Base-by-base conservation (phyloP, 2,888 invertebrate species). In the Chymomyza amoena region DNA sequence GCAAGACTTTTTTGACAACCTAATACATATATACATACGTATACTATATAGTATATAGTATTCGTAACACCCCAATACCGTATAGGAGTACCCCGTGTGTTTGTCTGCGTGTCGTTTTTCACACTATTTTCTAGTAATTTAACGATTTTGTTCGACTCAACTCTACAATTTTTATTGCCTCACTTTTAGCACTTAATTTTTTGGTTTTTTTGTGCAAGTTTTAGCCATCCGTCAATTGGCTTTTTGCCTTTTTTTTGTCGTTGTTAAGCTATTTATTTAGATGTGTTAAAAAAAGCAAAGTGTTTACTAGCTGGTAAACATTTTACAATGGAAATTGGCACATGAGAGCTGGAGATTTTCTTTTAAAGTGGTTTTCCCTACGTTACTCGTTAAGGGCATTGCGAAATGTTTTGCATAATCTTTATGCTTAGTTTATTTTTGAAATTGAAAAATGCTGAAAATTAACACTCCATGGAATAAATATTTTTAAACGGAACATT, bases 51-150 rank as follows among this genome's bases (percentile, higher is more conserved):
- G 6, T 51, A 51, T 51, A 51, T 16, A 7, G 32, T 32, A 32
- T 32, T 32, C 39, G 39, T 13, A 45, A 73, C 64, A 66, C 64
- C 51, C 28, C 7, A 50, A 32, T 36, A 20, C 51, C 66, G 32
- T 16, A 54, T n/a, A 10, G 25, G 16, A 13, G 39, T 45, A 45
- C 39, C 51, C 32, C 32, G 9, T 60, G 39, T 3, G 10, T 13
- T 18, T 3, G 10, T 13, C 51, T 32, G 62, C 66, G 62, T 72
- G 69, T 72, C 70, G 64, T 75, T 83, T 85, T 87, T 85, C 87
- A 83, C 87, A 87, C 83, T 85, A 80, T 87, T 87, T 85, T 87
- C 83, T 78, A 87, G 78, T 80, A 72, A 84, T 75, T 83, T 83
- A 80, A 87, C 87, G 83, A 84, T 85, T 82, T 73, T 77, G 76